Evolutionary conservation across 2,888 invertebrate species (phyloP), one percentile per base, ranked within the genome.

Genomic region (Nomada fucata): DNA sequence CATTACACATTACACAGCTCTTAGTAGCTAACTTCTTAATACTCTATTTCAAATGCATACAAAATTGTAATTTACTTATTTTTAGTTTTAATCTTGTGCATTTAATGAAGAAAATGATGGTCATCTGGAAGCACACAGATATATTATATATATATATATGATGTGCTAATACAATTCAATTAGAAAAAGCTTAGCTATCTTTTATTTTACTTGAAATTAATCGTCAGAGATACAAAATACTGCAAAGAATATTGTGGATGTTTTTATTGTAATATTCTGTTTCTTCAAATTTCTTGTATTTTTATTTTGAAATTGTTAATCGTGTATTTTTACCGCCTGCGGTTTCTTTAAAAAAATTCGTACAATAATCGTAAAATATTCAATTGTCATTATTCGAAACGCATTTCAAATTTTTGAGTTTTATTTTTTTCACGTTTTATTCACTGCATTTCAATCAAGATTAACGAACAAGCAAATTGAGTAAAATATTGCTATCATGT

Each of bases 281-380:
- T 50, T 74, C 26, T n/a, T 9, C 61, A 57, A 42, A 52, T 50
- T 57, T 23, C 18, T 64, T 47, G 29, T 29, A 0, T 15, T 47
- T 47, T 47, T 13, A 3, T 4, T 47, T 15, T 15, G 13, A 47
- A 13, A 78, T 74, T 64, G 78, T 55, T 55, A 57, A 52, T 63
- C 74, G 36, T 64, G 68, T 75, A 79, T 75, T 67, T 65, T 69
- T 26, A 70, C 64, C 74, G 64, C 65, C 79, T 70, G 79, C 69
- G 75, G 75, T 55, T 61, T 55, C 44, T 63, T 47, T 29, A 52
- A 63, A 60, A 67, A 36, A 36, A 1, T 36, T 55, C 18, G 42
- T 53, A 13, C 47, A 4, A 47, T 23, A 47, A 36, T 15, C 13
- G n/a, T 72, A 26, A 5, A 3, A 59, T 23, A 44, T 29, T 3